Evolutionary conservation across 30 jellyfish, hydroid and myxozoan species (phyloP).

Genomic region (Sanderia malayensis): DNA sequence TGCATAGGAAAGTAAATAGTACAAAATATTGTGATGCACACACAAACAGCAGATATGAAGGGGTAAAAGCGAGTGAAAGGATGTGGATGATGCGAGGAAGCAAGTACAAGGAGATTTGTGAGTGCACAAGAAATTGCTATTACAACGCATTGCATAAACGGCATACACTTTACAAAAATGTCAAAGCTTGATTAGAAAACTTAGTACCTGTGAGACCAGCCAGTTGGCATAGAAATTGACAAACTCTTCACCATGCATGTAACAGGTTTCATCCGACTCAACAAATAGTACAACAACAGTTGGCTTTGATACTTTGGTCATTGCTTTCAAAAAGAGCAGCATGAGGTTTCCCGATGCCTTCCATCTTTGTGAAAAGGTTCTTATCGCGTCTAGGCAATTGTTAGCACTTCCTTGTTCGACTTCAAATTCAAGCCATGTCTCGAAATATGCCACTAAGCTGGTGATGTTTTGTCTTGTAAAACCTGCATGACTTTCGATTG

Average conservation of each 20-base stretch:
- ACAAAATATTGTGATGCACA: no score
- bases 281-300: not conserved
- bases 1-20: no score
- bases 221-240: slow-evolving; percentile 39
- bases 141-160: no score
- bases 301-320: not conserved
- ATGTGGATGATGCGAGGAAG: no score
- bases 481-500: not conserved
- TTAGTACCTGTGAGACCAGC: slow-evolving; percentile 25
- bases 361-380: not conserved
- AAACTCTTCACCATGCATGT: slow-evolving; percentile 37
- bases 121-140: no score
- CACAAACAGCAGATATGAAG: no score
- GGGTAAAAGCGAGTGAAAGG: no score
- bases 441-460: slow-evolving; percentile 3
- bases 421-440: slow-evolving; percentile 20
- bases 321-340: not conserved
- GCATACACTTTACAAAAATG: no score
- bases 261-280: not conserved
- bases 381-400: slow-evolving; percentile 13
- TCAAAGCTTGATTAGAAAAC: not conserved
- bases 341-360: not conserved
- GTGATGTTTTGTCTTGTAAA: not conserved
- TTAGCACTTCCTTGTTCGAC: not conserved
- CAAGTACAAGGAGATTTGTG: no score